A percentile compares a stretch with the other conserved stretches of the same genome.
Conservation (phyloP, 1,140 invertebrate species). For the Orussus abietinus region DNA sequence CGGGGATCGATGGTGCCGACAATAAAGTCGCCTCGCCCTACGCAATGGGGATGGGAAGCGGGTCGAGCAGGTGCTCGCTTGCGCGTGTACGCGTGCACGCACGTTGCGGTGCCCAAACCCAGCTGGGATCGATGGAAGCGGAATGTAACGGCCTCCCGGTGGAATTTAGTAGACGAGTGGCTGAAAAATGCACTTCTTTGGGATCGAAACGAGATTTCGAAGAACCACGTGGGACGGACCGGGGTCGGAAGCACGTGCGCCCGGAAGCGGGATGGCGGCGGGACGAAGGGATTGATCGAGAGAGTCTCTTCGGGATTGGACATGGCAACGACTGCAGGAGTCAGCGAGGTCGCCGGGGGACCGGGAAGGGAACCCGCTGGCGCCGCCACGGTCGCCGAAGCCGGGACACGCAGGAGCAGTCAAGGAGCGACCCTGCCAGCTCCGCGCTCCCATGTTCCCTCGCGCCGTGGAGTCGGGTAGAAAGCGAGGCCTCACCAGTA, state of each 20-base stretch:
- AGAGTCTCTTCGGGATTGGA: slow-evolving; percentile 4
- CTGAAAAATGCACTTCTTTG: too few relatives aligned
- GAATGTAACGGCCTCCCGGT: slow-evolving; percentile 19
- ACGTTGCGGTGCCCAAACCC: too few relatives aligned
- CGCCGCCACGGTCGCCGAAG: slow-evolving; percentile 21
- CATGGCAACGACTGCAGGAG: slow-evolving; percentile 3
- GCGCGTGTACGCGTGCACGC: slow-evolving; percentile 7
- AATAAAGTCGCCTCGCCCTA: too few relatives aligned
- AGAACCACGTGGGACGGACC: too few relatives aligned
- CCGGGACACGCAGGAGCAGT: slow-evolving; percentile 21
- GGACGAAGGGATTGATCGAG: slow-evolving; percentile 30
- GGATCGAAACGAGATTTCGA: too few relatives aligned
- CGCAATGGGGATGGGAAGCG: too few relatives aligned
- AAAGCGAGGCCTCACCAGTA: slow-evolving; percentile 53
- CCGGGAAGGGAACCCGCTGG: slow-evolving; percentile 23
- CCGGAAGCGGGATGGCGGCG: slow-evolving; percentile 10
- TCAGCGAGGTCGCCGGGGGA: slow-evolving; percentile 16
- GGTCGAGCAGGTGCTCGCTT: slow-evolving; percentile 25
- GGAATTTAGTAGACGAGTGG: too few relatives aligned
- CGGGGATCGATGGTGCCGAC: too few relatives aligned
- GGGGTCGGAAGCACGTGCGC: not conserved
- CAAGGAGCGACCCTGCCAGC: slow-evolving; percentile 23
- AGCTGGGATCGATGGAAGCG: too few relatives aligned
- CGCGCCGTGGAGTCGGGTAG: slow-evolving; percentile 51
- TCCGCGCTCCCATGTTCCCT: slow-evolving; percentile 20